These are phyloP conservation scores for Epizoanthus scotinus DNA, from an alignment of 92 coral and sea anemone species.

Conservation along the genomic window DNA sequence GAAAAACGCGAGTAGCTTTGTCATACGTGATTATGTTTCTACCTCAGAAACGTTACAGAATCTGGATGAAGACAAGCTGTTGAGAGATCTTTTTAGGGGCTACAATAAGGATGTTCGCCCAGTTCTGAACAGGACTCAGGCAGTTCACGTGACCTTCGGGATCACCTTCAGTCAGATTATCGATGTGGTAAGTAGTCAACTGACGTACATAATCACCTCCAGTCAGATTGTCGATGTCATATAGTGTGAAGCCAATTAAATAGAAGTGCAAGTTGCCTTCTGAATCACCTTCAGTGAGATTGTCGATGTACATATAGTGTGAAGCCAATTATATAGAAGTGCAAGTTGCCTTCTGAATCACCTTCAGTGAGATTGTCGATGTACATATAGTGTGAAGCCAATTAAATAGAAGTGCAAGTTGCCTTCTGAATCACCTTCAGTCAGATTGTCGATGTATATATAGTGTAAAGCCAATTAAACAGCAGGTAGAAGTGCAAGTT, in stretches of 20 bases:
- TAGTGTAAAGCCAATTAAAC: background rate
- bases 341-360: slow-evolving; percentile 11
- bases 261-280: background rate
- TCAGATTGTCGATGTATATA: slow-evolving; percentile 12
- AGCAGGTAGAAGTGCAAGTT: slow-evolving; percentile 16
- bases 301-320: background rate
- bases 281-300: no score
- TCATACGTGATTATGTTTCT: no score
- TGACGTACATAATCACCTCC: slow-evolving; percentile 13
- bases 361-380: slow-evolving; percentile 25
- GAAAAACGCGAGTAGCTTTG: no score
- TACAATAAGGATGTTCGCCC: slow-evolving; percentile 33
- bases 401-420: slow-evolving; percentile 13
- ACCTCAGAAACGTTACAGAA: slow-evolving; percentile 22
- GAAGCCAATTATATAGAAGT: background rate
- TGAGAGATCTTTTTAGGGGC: slow-evolving; percentile 19
- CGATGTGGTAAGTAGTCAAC: slow-evolving; percentile 15
- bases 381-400: background rate
- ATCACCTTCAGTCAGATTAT: slow-evolving; percentile 37
- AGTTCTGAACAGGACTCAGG: slow-evolving; percentile 19
- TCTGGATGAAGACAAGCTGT: slow-evolving; percentile 21
- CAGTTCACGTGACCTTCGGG: slow-evolving; percentile 22
- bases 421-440: slow-evolving; percentile 16
- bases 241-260: background rate
- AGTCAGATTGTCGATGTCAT: slow-evolving; percentile 25